phyloP scores from a whole-genome alignment of 1,140 invertebrate species.

The Tetramorium simillimum region DNA sequence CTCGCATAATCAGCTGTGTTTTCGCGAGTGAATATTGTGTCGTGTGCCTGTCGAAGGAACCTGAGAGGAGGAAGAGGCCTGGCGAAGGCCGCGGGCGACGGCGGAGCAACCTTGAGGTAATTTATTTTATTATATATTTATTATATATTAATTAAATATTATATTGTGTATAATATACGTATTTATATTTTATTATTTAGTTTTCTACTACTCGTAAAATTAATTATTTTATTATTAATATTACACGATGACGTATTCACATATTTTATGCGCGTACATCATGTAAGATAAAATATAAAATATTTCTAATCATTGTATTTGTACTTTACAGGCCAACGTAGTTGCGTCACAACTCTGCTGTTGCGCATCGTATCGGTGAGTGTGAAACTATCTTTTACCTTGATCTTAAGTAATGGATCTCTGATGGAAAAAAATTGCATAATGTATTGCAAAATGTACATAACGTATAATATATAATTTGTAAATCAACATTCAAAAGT shows the following conservation, averaged over 20 bases:
- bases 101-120: background rate
- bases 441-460: background rate
- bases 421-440: background rate
- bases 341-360: background rate
- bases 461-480: background rate
- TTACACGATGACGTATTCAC: background rate
- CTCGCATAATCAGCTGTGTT: background rate
- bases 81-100: background rate
- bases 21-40: background rate
- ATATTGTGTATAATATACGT: too few relatives aligned
- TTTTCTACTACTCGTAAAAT: background rate
- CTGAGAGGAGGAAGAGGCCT: background rate
- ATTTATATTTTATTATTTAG: background rate
- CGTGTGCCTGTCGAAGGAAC: background rate
- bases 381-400: background rate
- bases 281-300: background rate
- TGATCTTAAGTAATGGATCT: background rate
- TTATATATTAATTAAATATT: too few relatives aligned
- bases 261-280: background rate
- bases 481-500: background rate
- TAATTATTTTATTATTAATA: too few relatives aligned
- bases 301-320: background rate
- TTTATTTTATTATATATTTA: background rate
- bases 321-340: background rate
- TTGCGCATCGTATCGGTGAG: background rate